Percentiles rank a stretch among this genome's conserved stretches.
Evolutionary conservation across 2,113 vertebrate species (phyloP).

Genomic region (Abramis brama): DNA sequence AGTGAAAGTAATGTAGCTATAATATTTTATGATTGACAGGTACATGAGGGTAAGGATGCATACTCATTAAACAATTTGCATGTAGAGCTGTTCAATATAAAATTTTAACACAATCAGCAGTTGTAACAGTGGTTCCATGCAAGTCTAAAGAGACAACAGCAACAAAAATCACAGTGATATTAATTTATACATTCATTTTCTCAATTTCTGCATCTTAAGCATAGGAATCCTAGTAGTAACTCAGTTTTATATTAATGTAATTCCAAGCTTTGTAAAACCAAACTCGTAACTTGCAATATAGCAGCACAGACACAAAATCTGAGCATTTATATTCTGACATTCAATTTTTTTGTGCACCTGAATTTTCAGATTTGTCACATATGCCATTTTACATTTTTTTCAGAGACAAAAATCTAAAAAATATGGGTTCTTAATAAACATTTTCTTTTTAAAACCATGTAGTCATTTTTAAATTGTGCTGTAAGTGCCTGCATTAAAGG

Average conservation of each 20-base stretch:
- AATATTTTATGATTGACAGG: background rate
- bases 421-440: slow-evolving; percentile 11
- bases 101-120: background rate
- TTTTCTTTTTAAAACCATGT: background rate
- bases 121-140: background rate
- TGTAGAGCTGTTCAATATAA: background rate
- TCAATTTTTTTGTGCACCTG: background rate
- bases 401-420: slow-evolving; percentile 16
- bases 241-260: background rate
- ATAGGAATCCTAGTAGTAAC: background rate
- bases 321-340: background rate
- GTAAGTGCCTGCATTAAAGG: background rate
- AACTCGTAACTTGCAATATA: background rate
- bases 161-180: slow-evolving; percentile 53
- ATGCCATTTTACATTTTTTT: background rate
- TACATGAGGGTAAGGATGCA: background rate
- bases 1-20: background rate
- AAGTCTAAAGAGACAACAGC: slow-evolving; percentile 4
- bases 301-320: slow-evolving; percentile 6
- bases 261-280: background rate
- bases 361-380: slow-evolving; percentile 7
- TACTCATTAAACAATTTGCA: background rate
- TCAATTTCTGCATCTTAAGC: background rate
- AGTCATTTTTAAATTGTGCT: background rate
- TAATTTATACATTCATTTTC: slow-evolving; percentile 41